Conservation (phyloP, 2,888 invertebrate genomes). For the Luffia ferchaultella region DNA sequence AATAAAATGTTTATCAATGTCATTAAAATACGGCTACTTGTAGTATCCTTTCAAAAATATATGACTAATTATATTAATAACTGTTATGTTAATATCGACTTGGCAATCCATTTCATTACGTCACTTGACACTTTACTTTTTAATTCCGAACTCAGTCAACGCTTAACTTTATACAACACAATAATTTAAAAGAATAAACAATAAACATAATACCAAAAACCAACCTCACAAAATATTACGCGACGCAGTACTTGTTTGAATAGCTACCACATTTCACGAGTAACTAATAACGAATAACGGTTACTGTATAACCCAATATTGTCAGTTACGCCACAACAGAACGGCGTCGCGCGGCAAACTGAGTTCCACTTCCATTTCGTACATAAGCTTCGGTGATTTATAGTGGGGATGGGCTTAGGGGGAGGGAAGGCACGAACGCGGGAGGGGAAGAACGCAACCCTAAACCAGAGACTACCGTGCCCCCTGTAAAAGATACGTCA, state of each 20-base stretch:
- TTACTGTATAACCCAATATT: constrained; percentile 18
- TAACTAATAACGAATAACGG: not conserved
- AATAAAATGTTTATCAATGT: too few relatives aligned
- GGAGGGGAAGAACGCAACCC: constrained; percentile 16
- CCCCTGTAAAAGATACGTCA: constrained; percentile 58
- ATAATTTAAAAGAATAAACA: constrained; percentile 32
- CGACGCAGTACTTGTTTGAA: constrained; percentile 64
- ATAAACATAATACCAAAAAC: constrained; percentile 49
- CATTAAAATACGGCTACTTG: too few relatives aligned
- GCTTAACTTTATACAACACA: constrained; percentile 17
- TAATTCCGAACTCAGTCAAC: constrained; percentile 1
- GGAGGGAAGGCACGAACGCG: constrained; percentile 18
- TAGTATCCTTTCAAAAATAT: too few relatives aligned
- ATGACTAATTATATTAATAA: too few relatives aligned
- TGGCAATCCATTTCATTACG: not conserved
- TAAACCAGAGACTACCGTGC: constrained; percentile 14
- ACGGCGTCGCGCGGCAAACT: constrained; percentile 58
- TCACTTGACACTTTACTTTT: not conserved
- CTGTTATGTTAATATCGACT: too few relatives aligned
- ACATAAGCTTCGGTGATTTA: constrained; percentile 42
- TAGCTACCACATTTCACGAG: constrained; percentile 19
- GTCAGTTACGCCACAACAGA: constrained; percentile 26
- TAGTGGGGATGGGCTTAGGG: constrained; percentile 35
- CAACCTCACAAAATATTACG: constrained; percentile 61
- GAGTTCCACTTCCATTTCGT: constrained; percentile 34